Base-by-base conservation (phyloP, 1,140 invertebrate genomes). In the Camponotus vicinus region DNA sequence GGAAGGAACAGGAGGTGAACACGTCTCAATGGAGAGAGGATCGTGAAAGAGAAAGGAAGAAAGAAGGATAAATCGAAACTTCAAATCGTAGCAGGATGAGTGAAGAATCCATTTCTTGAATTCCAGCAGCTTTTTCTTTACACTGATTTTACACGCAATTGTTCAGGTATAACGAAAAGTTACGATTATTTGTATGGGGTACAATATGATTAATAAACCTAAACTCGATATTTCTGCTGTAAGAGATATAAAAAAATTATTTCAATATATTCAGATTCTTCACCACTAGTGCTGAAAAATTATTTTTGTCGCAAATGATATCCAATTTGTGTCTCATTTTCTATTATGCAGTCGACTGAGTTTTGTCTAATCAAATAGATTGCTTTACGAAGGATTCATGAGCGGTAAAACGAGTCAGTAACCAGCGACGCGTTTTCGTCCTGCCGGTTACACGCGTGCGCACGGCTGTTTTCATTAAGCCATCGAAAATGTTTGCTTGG, bases 381-480 rank as follows among this genome's bases (percentile, higher is more conserved):
- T 15, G 57, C 57, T 52, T n/a, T 5, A 34, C 27, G 40, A 76
- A 45, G 18, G 40, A 83, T 83, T 63, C 13, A 15, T 11, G 34
- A 27, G 4, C 45, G 8, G 5, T n/a, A 71, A 82, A 32, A 32
- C 52, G 37, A 73, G 21, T 82, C 45, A 71, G 21, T 45, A 69
- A n/a, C 37, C 32, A 52, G 32, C 40, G 40, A 57, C 18, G 52
- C 75, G n/a, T 66, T 79, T 67, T 69, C 34, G 15, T 15, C 21
- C 57, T 64, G 49, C 15, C 21, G 55, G 55, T 77, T 87, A 70
- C 45, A 52, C 86, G 69, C 63, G 77, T 86, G 73, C 87, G 71
- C 83, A 80, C 21, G 84, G 75, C 86, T 89, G 86, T 91, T 91
- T 89, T 91, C 83, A 86, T 91, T 87, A 85, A 88, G 66, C 77